Conservation (phyloP, 2,888 invertebrate species). For the Cheilosia impressa region DNA sequence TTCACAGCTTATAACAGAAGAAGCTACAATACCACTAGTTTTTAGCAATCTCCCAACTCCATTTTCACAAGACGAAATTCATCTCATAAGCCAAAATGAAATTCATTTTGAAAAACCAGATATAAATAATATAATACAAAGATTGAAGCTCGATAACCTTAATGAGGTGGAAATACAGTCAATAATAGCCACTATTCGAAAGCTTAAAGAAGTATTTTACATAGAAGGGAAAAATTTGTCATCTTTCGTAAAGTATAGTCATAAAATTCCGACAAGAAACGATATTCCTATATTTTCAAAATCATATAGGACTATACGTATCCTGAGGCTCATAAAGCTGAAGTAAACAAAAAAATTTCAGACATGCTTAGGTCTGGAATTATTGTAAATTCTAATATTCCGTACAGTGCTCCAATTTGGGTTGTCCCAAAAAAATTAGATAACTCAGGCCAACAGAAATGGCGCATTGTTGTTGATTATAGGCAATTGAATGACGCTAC, state of each 20-base stretch:
- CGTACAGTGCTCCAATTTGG: too few species aligned
- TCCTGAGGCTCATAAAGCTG: conserved; percentile 11
- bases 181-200: conserved; percentile 1
- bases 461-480: too few species aligned
- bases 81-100: background rate
- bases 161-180: conserved; percentile 25
- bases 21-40: background rate
- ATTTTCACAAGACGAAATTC: conserved; percentile 1
- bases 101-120: conserved; percentile 5
- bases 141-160: conserved; percentile 28
- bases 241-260: background rate
- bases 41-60: background rate
- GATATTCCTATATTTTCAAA: conserved; percentile 25
- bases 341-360: background rate
- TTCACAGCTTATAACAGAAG: background rate
- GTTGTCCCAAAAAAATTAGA: too few species aligned
- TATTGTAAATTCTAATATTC: too few species aligned
- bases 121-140: background rate
- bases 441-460: too few species aligned
- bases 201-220: conserved; percentile 26
- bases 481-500: too few species aligned
- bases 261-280: conserved; percentile 27
- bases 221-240: conserved; percentile 28
- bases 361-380: too few species aligned
- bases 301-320: conserved; percentile 30